phyloP scores from a whole-genome alignment of 2,113 vertebrate genomes.

The Brachyistius frenatus region DNA sequence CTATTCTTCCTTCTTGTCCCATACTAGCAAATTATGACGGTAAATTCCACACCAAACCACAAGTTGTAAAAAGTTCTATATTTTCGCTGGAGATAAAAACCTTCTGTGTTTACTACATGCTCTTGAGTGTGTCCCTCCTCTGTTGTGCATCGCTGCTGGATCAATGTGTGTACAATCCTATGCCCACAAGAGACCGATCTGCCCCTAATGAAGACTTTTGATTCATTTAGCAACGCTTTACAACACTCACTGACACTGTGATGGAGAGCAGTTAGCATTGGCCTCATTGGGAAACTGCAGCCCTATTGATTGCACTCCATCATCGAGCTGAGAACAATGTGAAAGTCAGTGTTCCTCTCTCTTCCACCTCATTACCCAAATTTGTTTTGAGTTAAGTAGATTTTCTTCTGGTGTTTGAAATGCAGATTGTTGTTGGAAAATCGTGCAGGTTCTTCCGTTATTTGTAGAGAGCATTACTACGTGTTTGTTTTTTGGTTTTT shows the following conservation, averaged over 20 bases:
- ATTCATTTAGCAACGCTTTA: constrained; percentile 65
- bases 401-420: constrained; percentile 43
- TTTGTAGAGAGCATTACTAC: constrained; percentile 17
- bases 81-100: background rate
- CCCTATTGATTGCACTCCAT: constrained; percentile 67
- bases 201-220: constrained; percentile 70
- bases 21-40: background rate
- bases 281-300: constrained; percentile 49
- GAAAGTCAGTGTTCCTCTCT: constrained; percentile 21
- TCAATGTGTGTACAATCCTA: constrained; percentile 56
- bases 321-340: constrained; percentile 45
- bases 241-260: constrained; percentile 27
- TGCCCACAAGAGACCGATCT: constrained; percentile 57
- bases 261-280: constrained; percentile 51
- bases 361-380: constrained; percentile 69
- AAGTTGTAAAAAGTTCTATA: background rate
- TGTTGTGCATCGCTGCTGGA: constrained; percentile 44
- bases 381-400: constrained; percentile 60
- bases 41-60: background rate
- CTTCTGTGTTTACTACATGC: background rate
- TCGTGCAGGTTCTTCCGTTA: background rate
- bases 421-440: constrained; percentile 22
- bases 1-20: background rate
- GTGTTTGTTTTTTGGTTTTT: constrained; percentile 15
- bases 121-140: constrained; percentile 1